A percentile compares a stretch with the other conserved stretches of the same genome.
Evolutionary conservation across 2,113 vertebrate species (phyloP).

Genomic region (Phoenicopterus ruber): DNA sequence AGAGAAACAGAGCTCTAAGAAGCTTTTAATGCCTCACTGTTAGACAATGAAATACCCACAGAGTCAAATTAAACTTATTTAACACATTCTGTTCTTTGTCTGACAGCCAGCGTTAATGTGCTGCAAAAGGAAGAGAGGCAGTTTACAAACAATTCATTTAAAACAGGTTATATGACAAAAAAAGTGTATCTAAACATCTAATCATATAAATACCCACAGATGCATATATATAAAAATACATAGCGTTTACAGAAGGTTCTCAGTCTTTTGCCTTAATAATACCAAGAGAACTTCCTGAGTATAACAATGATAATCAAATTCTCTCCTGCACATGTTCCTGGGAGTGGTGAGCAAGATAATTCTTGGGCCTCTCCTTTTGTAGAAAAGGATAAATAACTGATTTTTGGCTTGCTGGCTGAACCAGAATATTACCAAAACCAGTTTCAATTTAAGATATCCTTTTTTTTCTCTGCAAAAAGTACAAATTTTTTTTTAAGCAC

Average conservation of each 20-base stretch:
- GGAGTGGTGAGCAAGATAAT: neutral
- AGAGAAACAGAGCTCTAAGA: neutral
- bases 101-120: neutral
- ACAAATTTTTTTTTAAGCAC: neutral
- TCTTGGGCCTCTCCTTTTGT: neutral
- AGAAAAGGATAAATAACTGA: neutral
- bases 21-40: neutral
- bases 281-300: neutral
- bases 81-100: neutral
- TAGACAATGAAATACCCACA: neutral
- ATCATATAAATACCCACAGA: neutral
- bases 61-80: neutral
- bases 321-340: neutral
- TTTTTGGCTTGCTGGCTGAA: neutral
- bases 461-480: neutral
- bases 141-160: neutral
- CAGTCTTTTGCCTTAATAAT: neutral
- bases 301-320: neutral
- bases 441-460: neutral
- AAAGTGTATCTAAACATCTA: neutral
- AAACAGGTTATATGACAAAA: neutral
- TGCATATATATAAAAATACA: neutral
- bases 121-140: neutral
- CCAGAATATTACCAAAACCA: neutral
- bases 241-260: neutral